Evolutionary conservation across 2,888 invertebrate species (phyloP), one percentile per base, ranked within the genome.

Genomic region (Nomada goodeniana): DNA sequence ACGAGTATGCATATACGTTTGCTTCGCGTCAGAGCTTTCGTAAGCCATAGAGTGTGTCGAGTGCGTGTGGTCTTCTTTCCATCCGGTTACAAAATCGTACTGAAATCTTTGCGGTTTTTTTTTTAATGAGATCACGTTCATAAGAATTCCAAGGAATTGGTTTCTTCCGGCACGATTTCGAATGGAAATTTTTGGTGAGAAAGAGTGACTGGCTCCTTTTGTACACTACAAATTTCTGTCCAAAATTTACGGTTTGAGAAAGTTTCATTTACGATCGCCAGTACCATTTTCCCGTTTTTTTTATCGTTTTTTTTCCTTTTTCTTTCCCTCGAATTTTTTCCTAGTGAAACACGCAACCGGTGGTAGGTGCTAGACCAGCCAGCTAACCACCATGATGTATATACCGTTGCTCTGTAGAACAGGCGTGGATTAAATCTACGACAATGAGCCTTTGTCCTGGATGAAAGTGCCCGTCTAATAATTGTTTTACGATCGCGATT

Each of bases 391-490:
- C 50, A 13, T 52, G 36, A 50, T 50, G 69, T 11, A 2, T 47
- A 36, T 36, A 59, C 59, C 69, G 60, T 61, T 52, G 18, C 60
- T 50, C 60, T 70, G 50, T 61, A 50, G 70, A 26, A 20, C 11
- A 29, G 11, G 15, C 70, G 36, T 20, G 52, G 70, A 71, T 71
- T 71, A 61, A 71, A 71, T 18, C 60, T 23, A 20, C 60, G 60
- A 71, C 70, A 71, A 71, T 60, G 60, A 29, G 60, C 36, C 60
- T 71, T 71, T 71, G 70, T 71, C 47, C 60, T 60, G 36, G 50
- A 23, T 52, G 70, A 71, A 61, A 71, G 11, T 71, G 52, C 5
- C 36, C 20, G 29, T 71, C 20, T 61, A 61, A 61, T 71, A 52
- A 60, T 61, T 71, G 20, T 36, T 71, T 71, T 36, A 61, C 60